Evolutionary conservation across 2,888 invertebrate species (phyloP).

Genomic region (Cheilosia urbana): DNA sequence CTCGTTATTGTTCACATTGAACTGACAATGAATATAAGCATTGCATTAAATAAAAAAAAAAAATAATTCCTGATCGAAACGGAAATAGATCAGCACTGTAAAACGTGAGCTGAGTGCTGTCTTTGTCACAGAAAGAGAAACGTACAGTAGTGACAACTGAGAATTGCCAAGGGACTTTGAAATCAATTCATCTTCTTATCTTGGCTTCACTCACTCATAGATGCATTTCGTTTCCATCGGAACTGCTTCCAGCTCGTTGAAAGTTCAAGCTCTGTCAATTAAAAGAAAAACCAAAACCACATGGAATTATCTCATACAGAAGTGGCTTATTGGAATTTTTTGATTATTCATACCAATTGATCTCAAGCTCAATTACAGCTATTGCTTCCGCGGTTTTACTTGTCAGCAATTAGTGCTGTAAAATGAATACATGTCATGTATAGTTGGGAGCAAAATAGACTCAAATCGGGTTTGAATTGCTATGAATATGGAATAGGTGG

Average conservation of each 20-base stretch:
- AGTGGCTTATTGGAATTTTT: slow-evolving; percentile 18
- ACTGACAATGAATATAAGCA: neutral
- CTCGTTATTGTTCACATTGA: neutral
- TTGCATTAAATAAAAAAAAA: neutral
- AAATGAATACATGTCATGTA: neutral
- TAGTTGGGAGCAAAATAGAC: neutral
- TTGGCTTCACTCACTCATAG: too few relatives aligned
- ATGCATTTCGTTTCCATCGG: too few relatives aligned
- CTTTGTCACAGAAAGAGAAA: neutral
- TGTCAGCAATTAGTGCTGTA: slow-evolving; percentile 22
- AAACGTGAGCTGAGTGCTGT: neutral
- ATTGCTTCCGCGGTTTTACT: slow-evolving; percentile 27
- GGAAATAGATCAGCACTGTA: neutral
- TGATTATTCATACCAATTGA: slow-evolving; percentile 36
- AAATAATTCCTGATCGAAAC: neutral
- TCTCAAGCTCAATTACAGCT: slow-evolving; percentile 33
- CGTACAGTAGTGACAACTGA: too few relatives aligned
- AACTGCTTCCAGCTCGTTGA: neutral
- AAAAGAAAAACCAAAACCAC: slow-evolving; percentile 1
- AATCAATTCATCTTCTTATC: too few relatives aligned
- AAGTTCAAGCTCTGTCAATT: too few relatives aligned
- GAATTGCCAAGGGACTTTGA: too few relatives aligned
- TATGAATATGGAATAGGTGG: slow-evolving; percentile 28
- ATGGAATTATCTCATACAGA: neutral
- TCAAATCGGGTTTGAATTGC: slow-evolving; percentile 4